Percentiles rank a stretch among this genome's conserved stretches.
Conservation (phyloP, 1,140 invertebrate species). For the Ostrea denselamellosa region DNA sequence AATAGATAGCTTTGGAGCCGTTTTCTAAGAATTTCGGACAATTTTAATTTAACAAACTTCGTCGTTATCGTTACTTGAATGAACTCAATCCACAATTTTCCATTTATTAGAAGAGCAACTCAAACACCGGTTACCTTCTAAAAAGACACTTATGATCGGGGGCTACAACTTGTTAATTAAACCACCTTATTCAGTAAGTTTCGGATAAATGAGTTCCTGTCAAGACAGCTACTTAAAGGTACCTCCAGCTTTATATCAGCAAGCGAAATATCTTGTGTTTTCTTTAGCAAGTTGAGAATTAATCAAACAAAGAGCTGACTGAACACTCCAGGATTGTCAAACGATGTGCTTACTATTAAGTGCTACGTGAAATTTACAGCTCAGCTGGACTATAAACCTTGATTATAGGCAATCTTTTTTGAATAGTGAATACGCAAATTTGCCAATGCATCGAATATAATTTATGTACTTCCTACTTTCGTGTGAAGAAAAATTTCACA, state of each 20-base stretch:
- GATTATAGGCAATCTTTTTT: too few species aligned
- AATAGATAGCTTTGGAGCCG: too few species aligned
- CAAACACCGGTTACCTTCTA: background rate
- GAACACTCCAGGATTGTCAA: background rate
- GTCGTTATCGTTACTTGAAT: background rate
- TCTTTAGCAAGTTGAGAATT: constrained; percentile 1
- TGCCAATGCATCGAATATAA: background rate
- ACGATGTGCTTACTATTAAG: background rate
- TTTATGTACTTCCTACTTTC: background rate
- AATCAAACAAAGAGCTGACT: background rate
- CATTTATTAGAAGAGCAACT: background rate
- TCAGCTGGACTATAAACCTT: background rate
- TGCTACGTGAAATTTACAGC: background rate
- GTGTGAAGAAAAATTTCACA: background rate
- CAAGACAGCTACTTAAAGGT: background rate
- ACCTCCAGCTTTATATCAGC: background rate
- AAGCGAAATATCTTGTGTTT: background rate
- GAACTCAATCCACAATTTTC: background rate
- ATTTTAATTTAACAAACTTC: too few species aligned
- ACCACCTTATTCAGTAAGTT: constrained; percentile 15
- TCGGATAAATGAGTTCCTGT: constrained; percentile 3
- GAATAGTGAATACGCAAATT: background rate
- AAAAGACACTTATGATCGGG: background rate
- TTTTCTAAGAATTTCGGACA: too few species aligned
- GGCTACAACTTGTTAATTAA: background rate